These are phyloP conservation scores for Ibycter americanus DNA, from an alignment of 2,797 vertebrate genomes.

Conservation along the genomic window DNA sequence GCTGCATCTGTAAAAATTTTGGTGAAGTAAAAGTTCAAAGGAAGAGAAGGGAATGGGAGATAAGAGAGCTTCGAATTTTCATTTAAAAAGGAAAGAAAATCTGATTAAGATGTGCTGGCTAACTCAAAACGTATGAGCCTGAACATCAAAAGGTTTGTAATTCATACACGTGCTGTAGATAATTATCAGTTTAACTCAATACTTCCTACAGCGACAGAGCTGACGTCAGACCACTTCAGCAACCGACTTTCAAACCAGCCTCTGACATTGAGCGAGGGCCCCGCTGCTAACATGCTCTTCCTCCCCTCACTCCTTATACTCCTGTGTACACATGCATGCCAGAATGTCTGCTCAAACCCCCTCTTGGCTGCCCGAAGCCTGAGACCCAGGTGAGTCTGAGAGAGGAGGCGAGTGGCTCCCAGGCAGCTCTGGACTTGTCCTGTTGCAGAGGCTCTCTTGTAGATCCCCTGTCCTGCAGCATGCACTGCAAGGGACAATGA, in stretches of 20 bases:
- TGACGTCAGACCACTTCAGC: constrained; percentile 28
- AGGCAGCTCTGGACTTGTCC: not conserved
- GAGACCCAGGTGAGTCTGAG: not conserved
- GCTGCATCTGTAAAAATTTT: not conserved
- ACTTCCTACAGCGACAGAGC: constrained; percentile 51
- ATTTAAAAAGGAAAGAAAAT: constrained; percentile 49
- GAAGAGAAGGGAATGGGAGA: not conserved
- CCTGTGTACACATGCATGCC: fast-evolving
- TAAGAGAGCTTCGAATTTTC: constrained; percentile 44
- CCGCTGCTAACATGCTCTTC: fast-evolving
- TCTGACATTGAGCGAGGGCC: constrained; percentile 2
- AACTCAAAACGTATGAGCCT: constrained; percentile 53
- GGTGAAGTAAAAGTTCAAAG: constrained; percentile 40
- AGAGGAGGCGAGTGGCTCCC: not conserved
- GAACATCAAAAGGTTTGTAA: constrained; percentile 55
- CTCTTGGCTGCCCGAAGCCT: not conserved
- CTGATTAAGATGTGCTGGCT: constrained; percentile 66
- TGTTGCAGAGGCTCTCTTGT: not conserved
- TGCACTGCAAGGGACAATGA: not conserved
- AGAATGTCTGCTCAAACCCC: not conserved
- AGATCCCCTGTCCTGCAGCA: not conserved
- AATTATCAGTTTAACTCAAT: constrained; percentile 67
- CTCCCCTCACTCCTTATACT: not conserved
- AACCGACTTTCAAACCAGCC: not conserved
- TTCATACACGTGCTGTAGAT: constrained; percentile 57